These are phyloP conservation scores for Lordiphosa collinella DNA, from an alignment of 1,140 invertebrate species.

Conservation along the genomic window DNA sequence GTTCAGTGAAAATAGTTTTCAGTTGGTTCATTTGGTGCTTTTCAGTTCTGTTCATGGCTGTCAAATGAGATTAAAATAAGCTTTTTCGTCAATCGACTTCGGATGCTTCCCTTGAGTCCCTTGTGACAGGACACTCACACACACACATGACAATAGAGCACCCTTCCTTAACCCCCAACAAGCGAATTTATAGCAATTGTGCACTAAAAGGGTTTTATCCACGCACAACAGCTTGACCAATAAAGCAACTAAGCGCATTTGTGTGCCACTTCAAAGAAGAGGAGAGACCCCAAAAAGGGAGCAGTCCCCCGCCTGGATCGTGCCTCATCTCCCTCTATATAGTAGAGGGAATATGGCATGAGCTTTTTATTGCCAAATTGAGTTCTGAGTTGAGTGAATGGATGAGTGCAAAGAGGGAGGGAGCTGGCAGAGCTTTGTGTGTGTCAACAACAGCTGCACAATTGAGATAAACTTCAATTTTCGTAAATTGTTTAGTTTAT, in stretches of 20 bases:
- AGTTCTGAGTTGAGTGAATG: slow-evolving; percentile 50
- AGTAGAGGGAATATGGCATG: slow-evolving; percentile 41
- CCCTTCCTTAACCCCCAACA: slow-evolving; percentile 15
- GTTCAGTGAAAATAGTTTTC: slow-evolving; percentile 56
- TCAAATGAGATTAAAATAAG: slow-evolving; percentile 78
- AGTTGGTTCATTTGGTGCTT: slow-evolving; percentile 9
- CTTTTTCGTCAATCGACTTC: slow-evolving; percentile 75
- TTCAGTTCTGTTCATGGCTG: slow-evolving; percentile 33
- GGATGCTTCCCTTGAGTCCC: slow-evolving; percentile 36
- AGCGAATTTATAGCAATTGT: slow-evolving; percentile 77
- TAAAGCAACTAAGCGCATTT: slow-evolving; percentile 78
- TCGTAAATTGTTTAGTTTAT: slow-evolving; percentile 78
- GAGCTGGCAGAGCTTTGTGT: slow-evolving; percentile 39
- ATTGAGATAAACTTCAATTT: slow-evolving; percentile 78
- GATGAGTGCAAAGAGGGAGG: neutral
- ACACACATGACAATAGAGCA: slow-evolving; percentile 11
- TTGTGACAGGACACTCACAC: slow-evolving; percentile 38
- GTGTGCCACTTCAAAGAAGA: slow-evolving; percentile 48
- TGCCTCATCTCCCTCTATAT: slow-evolving; percentile 22
- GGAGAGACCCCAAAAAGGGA: neutral
- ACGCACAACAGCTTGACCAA: slow-evolving; percentile 77
- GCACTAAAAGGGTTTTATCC: slow-evolving; percentile 78
- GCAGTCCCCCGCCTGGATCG: slow-evolving; percentile 10
- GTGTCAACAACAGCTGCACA: slow-evolving; percentile 76
- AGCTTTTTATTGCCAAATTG: slow-evolving; percentile 74